Conservation (phyloP, 2,888 invertebrate species). For the Eueremaeus valkanovi region DNA sequence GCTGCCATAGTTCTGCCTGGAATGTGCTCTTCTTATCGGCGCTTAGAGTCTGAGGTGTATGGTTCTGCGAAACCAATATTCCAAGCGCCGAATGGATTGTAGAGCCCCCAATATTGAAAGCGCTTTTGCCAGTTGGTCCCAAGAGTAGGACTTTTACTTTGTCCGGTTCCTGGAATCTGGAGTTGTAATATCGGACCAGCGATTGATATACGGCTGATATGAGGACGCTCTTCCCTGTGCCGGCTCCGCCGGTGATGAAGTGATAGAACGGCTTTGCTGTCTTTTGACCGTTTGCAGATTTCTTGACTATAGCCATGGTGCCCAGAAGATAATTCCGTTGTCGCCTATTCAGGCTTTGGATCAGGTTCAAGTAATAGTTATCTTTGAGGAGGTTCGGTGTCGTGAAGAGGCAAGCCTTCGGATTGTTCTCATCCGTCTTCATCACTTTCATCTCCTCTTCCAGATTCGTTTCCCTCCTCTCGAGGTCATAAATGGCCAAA, state of each 20-base stretch:
- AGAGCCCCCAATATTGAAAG: constrained; percentile 48
- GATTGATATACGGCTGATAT: constrained; percentile 45
- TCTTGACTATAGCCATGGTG: not conserved
- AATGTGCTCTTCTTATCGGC: constrained; percentile 25
- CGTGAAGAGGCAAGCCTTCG: too few species aligned
- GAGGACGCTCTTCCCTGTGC: constrained; percentile 46
- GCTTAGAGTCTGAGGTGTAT: not conserved
- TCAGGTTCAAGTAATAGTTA: too few species aligned
- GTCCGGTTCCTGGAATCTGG: not conserved
- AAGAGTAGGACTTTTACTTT: constrained; percentile 40
- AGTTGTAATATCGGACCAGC: not conserved
- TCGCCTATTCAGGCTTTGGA: not conserved
- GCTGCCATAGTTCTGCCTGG: constrained; percentile 42
- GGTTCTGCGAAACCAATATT: constrained; percentile 38
- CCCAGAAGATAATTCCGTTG: not conserved
- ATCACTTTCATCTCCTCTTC: too few species aligned
- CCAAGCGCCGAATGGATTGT: constrained; percentile 48
- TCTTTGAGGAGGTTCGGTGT: too few species aligned
- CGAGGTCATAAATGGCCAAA: too few species aligned
- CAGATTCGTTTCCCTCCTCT: too few species aligned
- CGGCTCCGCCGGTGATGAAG: constrained; percentile 47
- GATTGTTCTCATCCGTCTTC: too few species aligned
- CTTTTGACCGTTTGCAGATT: too few species aligned
- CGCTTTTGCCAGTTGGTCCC: constrained; percentile 48
- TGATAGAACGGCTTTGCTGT: constrained; percentile 29